phyloP scores from a whole-genome alignment of 2,888 invertebrate genomes.

The Pristionchus fissidentatus region DNA sequence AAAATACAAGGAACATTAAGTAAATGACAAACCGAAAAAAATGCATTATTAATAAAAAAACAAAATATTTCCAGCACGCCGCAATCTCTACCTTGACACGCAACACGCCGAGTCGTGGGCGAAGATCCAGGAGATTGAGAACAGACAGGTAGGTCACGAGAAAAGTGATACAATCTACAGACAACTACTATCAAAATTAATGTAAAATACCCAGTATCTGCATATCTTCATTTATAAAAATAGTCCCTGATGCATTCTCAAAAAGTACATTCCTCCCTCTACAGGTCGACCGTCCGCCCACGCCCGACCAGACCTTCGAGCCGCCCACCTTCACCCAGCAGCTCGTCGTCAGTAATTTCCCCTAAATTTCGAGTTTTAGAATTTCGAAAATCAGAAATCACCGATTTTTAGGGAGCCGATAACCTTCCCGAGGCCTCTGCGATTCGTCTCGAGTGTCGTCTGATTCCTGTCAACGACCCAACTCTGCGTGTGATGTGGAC shows the following conservation, averaged over 20 bases:
- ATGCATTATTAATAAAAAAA: no score
- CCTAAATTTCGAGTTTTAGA: background rate
- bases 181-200: background rate
- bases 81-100: constrained; percentile 82
- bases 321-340: constrained; percentile 72
- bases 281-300: constrained; percentile 49
- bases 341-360: constrained; percentile 53
- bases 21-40: no score
- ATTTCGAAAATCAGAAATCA: background rate
- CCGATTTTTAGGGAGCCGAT: constrained; percentile 76
- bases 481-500: constrained; percentile 91
- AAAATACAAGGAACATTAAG: no score
- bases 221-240: no score
- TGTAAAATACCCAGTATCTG: background rate
- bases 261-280: no score
- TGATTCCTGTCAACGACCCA: constrained; percentile 94
- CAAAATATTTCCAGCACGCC: constrained; percentile 56
- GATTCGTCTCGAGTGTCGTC: constrained; percentile 83
- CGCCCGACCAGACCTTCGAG: constrained; percentile 74
- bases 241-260: no score
- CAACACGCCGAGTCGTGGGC: constrained; percentile 93
- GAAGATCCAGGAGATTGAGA: constrained; percentile 90
- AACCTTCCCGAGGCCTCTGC: constrained; percentile 71
- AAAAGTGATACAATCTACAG: background rate
- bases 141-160: constrained; percentile 75